These are phyloP conservation scores for Patiria miniata DNA, from an alignment of 35 echinoderm and acorn worm genomes.

Conservation along the genomic window DNA sequence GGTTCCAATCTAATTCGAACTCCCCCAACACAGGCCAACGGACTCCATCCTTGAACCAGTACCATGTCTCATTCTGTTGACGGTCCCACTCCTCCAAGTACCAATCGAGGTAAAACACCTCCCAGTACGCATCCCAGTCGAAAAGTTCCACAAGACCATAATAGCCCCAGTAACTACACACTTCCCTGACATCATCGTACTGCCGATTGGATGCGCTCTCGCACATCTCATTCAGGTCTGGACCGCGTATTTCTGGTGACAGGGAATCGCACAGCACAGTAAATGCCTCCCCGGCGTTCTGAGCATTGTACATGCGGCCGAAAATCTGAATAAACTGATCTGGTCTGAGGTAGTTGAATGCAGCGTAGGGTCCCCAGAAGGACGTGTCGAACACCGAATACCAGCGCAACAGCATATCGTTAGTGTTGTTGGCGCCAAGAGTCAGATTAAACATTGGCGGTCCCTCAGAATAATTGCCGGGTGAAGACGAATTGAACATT, in stretches of 20 bases:
- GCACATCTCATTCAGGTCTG: neutral
- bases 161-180: neutral
- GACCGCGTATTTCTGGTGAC: neutral
- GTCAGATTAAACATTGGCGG: too few relatives aligned
- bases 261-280: slow-evolving; percentile 15
- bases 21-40: neutral
- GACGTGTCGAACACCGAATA: slow-evolving; percentile 9
- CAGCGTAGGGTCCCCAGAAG: slow-evolving; percentile 1
- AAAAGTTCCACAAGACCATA: neutral
- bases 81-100: neutral
- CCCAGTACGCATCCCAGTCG: neutral
- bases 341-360: neutral
- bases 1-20: neutral
- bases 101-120: neutral
- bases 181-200: neutral
- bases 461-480: too few relatives aligned
- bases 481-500: too few relatives aligned
- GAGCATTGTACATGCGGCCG: neutral
- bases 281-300: neutral
- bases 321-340: slow-evolving; percentile 2
- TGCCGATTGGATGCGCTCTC: neutral
- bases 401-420: neutral
- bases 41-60: neutral
- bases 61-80: neutral
- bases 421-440: too few relatives aligned